phyloP scores from a whole-genome alignment of 2,888 invertebrate species.

The Electrophaes corylata region DNA sequence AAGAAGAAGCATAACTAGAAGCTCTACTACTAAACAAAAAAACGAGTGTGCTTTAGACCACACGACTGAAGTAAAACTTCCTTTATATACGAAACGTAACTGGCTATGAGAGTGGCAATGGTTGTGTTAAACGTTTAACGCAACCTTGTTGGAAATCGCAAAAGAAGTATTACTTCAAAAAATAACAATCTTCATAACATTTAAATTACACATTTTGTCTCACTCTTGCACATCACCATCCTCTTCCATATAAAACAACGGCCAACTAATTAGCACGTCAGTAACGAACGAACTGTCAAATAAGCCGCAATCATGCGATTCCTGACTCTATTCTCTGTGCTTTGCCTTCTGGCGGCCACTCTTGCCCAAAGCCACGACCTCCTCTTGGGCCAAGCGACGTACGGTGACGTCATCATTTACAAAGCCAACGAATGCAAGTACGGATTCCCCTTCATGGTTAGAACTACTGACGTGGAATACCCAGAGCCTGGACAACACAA shows the following conservation, averaged over 20 bases:
- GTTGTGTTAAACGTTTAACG: too few species aligned
- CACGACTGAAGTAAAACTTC: too few species aligned
- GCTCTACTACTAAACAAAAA: too few species aligned
- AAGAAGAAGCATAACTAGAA: too few species aligned
- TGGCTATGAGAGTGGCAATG: too few species aligned
- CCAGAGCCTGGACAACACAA: constrained; percentile 66
- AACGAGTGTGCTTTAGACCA: too few species aligned
- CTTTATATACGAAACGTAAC: too few species aligned
- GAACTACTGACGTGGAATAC: constrained; percentile 64
- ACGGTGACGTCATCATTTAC: constrained; percentile 67
- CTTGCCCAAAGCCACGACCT: constrained; percentile 70
- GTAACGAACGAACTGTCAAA: constrained; percentile 69
- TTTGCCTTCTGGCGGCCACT: constrained; percentile 56
- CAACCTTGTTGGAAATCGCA: too few species aligned
- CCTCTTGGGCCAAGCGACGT: constrained; percentile 59
- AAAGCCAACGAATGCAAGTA: constrained; percentile 68
- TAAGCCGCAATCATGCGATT: constrained; percentile 63
- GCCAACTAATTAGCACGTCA: constrained; percentile 57
- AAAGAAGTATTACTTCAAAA: too few species aligned
- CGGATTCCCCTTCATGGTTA: constrained; percentile 67
- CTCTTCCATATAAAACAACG: constrained; percentile 65
- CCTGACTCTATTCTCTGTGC: constrained; percentile 48
- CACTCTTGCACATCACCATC: constrained; percentile 53
- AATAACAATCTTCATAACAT: too few species aligned
- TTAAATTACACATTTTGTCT: constrained; percentile 31